Conservation (phyloP, 1,140 invertebrate species). For the Halictus rubicundus region DNA sequence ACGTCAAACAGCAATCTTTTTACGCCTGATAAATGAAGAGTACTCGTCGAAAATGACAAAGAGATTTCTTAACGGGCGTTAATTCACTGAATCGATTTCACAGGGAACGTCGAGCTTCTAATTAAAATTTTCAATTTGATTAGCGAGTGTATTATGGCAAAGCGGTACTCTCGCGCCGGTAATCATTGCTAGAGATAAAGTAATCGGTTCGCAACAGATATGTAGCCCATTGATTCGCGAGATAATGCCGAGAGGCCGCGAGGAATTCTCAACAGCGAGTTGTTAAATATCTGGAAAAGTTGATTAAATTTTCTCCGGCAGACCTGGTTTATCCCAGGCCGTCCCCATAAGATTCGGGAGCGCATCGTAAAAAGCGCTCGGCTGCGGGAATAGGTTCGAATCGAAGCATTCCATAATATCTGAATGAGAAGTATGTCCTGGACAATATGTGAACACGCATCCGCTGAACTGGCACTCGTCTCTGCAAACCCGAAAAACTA, state of each 20-base stretch:
- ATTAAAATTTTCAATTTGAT: not conserved
- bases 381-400: not conserved
- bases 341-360: not conserved
- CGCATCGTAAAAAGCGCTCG: slow-evolving; percentile 16
- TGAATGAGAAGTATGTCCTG: too few relatives aligned
- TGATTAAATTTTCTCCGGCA: not conserved
- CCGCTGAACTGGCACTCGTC: too few relatives aligned
- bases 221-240: not conserved
- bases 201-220: not conserved
- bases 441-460: too few relatives aligned
- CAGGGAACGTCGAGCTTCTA: not conserved
- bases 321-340: not conserved
- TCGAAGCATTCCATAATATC: too few relatives aligned
- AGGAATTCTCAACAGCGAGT: not conserved
- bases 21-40: too few relatives aligned
- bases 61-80: too few relatives aligned
- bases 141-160: not conserved
- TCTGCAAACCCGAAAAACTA: slow-evolving; percentile 54
- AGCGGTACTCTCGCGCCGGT: not conserved
- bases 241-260: not conserved
- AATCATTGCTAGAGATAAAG: not conserved
- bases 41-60: too few relatives aligned
- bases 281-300: not conserved
- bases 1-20: too few relatives aligned
- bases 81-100: too few relatives aligned